phyloP scores from a whole-genome alignment of 2,888 invertebrate genomes.

The Diachrysia chrysitis region DNA sequence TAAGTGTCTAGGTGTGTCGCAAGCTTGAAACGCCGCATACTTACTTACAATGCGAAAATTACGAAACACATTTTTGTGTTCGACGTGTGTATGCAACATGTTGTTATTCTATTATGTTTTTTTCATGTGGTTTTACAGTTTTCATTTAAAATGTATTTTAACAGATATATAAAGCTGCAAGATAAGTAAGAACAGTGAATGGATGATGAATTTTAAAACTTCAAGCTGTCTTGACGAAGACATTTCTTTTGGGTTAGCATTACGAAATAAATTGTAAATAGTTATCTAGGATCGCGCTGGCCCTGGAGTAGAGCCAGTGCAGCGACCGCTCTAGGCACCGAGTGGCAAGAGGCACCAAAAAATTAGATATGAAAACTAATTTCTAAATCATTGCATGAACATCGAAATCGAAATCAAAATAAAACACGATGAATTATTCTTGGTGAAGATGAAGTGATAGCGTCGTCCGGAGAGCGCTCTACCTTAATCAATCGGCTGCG shows the following conservation, averaged over 20 bases:
- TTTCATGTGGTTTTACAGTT: conserved; percentile 30
- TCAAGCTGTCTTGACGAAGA: background rate
- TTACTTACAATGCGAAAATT: conserved; percentile 44
- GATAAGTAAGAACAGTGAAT: background rate
- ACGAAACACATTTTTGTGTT: conserved; percentile 53
- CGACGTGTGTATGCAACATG: conserved; percentile 36
- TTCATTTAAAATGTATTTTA: background rate
- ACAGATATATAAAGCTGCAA: background rate
- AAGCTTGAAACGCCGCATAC: conserved; percentile 40
- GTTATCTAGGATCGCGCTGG: no score
- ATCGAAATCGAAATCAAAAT: no score
- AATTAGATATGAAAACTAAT: background rate
- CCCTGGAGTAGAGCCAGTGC: no score
- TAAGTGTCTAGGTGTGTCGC: conserved; percentile 47
- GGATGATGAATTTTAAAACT: background rate
- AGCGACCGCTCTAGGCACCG: background rate
- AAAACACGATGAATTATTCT: no score
- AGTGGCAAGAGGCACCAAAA: background rate
- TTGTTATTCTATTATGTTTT: conserved; percentile 28
- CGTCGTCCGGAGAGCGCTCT: no score
- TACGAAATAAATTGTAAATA: background rate
- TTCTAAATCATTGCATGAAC: no score
- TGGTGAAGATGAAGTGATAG: no score
- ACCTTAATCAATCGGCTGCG: no score
- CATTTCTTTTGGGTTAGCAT: background rate